Base-by-base conservation (phyloP, 2,888 invertebrate species). In the Anodontia alba region DNA sequence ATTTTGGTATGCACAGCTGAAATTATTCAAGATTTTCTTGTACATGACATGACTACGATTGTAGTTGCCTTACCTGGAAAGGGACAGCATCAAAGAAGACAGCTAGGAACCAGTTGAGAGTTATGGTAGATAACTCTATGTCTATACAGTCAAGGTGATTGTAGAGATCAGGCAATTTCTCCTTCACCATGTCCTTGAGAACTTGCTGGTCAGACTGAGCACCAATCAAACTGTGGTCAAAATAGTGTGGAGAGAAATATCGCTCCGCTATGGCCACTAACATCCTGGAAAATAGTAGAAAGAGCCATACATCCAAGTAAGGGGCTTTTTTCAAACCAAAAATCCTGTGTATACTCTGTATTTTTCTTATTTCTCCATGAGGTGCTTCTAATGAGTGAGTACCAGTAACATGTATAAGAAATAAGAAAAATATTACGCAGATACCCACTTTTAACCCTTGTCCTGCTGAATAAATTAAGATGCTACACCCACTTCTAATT, bases 91-190 rank as follows among this genome's bases (percentile, higher is more conserved):
- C 95, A 89, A 95, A 95, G 92, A 95, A 95, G 74, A 95, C 90
- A 12, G 95, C 95, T 81, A 95, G 92, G 90, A 95, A 95, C 95
- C 95, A 95, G 92, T 95, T 95, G 78, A 95, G 93, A 15, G 95
- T 95, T 73, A 96, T 94, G 3, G 95, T 95, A 29, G 95, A 95
- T 68, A 95, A 91, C 83, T 96, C 95, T 76, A 95, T 95, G 82
- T 95, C 95, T 49, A 95, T 93, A 43, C 90, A 90, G 77, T 94
- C 93, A 69, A 95, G 89, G 87, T 95, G 95, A 31, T 91, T 90
- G 73, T 93, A 91, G 23, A 95, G 93, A 62, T 90, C 90, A 2
- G 95, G 95, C 49, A 95, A 92, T 87, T 95, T 95, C 70, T 93
- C 93, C 51, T 93, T 92, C 68, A 95, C 91, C n/a, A 95, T 89